These are phyloP conservation scores for rabbit (Oryctolagus cuniculus) DNA, from an alignment of 2,113 vertebrate species.

Conservation along the genomic window DNA sequence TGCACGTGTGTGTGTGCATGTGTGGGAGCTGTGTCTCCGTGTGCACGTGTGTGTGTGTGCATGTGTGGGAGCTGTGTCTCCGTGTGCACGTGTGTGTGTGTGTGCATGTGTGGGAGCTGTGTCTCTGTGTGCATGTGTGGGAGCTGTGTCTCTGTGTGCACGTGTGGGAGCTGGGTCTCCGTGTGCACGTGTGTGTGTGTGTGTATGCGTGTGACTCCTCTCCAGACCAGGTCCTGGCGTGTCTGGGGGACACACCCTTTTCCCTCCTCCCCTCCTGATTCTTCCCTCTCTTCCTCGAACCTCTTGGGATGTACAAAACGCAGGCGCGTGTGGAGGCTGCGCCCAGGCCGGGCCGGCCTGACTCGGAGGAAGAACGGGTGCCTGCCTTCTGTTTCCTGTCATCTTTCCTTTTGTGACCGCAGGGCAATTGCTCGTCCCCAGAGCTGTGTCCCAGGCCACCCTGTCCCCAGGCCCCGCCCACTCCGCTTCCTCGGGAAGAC, in stretches of 20 bases:
- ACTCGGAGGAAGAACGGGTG: neutral
- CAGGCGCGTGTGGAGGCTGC: neutral
- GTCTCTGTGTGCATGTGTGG: neutral
- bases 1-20: neutral
- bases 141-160: fast-evolving
- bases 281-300: neutral
- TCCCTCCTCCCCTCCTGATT: neutral
- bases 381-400: constrained; percentile 12
- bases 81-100: neutral
- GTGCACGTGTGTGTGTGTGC: too few species aligned
- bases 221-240: neutral
- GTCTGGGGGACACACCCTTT: neutral
- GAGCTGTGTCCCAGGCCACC: too few species aligned
- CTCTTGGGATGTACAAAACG: neutral
- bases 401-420: neutral
- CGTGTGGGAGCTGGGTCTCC: neutral
- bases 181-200: neutral
- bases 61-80: neutral
- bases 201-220: neutral
- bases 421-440: neutral
- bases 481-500: too few species aligned
- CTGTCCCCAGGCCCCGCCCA: too few species aligned
- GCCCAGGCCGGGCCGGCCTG: neutral
- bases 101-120: neutral
- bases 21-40: neutral